Conservation (phyloP, 2,113 vertebrate genomes). For the Cacatua alba region DNA sequence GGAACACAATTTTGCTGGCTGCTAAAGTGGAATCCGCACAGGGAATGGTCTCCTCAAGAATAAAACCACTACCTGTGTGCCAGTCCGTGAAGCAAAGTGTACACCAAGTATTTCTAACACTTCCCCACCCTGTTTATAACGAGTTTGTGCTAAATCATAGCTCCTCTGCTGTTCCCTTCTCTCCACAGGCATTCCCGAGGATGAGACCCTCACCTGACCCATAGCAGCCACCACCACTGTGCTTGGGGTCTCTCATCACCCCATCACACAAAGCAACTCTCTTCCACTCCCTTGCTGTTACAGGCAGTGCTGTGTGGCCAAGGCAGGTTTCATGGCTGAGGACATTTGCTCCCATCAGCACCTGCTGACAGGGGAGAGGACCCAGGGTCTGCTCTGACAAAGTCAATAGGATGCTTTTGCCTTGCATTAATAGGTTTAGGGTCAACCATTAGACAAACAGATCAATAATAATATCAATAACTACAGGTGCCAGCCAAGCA, state of each 20-base stretch:
- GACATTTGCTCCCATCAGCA: background rate
- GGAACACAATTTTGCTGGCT: background rate
- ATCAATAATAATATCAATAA: background rate
- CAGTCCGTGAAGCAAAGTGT: background rate
- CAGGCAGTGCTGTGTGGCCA: rapidly evolving
- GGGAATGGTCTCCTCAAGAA: background rate
- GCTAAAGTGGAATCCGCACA: background rate
- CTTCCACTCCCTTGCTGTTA: background rate
- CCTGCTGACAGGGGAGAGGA: background rate
- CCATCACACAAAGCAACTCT: slow-evolving; percentile 52
- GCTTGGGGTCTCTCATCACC: background rate
- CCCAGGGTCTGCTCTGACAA: background rate
- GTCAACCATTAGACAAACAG: background rate
- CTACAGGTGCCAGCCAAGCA: background rate
- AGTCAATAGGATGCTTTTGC: background rate
- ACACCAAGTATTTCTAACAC: background rate
- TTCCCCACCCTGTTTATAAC: background rate
- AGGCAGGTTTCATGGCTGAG: background rate
- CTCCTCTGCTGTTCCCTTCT: background rate
- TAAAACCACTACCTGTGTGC: rapidly evolving
- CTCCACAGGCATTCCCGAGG: background rate
- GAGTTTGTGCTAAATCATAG: background rate
- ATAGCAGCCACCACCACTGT: background rate
- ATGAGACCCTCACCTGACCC: background rate
- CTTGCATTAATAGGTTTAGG: background rate